Percentiles rank a stretch among this genome's conserved stretches.
Conservation (phyloP, 2,797 vertebrate species). For the Sebastolobus alascanus region DNA sequence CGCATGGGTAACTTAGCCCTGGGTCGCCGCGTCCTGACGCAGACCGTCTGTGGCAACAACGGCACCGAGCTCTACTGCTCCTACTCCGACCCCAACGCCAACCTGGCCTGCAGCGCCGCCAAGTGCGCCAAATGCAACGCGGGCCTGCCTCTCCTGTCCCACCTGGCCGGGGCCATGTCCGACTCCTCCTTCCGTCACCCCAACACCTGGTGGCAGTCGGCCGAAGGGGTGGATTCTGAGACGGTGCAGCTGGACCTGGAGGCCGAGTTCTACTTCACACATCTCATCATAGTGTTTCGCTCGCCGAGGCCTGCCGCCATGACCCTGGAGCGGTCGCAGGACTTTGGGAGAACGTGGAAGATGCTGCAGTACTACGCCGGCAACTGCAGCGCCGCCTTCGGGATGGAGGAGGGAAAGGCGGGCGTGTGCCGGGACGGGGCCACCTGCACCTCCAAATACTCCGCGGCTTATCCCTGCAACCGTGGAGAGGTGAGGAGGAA, state of each 20-base stretch:
- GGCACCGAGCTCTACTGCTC: constrained; percentile 89
- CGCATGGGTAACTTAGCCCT: constrained; percentile 95
- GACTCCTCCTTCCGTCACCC: constrained; percentile 95
- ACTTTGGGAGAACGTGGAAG: constrained; percentile 93
- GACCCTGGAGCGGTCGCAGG: constrained; percentile 95
- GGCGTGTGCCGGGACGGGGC: constrained; percentile 76
- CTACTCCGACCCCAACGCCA: constrained; percentile 79
- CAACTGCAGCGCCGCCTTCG: constrained; percentile 91
- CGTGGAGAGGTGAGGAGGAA: constrained; percentile 93
- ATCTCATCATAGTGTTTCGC: constrained; percentile 95
- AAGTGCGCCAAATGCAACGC: constrained; percentile 89
- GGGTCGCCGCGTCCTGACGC: constrained; percentile 89
- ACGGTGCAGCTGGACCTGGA: constrained; percentile 94
- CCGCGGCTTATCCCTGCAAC: constrained; percentile 90
- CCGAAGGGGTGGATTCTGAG: constrained; percentile 84
- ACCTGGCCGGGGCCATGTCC: constrained; percentile 91
- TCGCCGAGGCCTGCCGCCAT: constrained; percentile 94
- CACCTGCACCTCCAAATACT: constrained; percentile 94
- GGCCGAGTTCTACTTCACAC: constrained; percentile 95
- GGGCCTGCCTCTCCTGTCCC: constrained; percentile 85
- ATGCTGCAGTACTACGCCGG: constrained; percentile 91
- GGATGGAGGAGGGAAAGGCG: constrained; percentile 87
- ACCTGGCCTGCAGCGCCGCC: constrained; percentile 76
- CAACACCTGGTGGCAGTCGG: constrained; percentile 97
- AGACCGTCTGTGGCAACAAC: constrained; percentile 89